phyloP scores from a whole-genome alignment of 2,113 vertebrate genomes.

The Forbesichthys papilliferus region DNA sequence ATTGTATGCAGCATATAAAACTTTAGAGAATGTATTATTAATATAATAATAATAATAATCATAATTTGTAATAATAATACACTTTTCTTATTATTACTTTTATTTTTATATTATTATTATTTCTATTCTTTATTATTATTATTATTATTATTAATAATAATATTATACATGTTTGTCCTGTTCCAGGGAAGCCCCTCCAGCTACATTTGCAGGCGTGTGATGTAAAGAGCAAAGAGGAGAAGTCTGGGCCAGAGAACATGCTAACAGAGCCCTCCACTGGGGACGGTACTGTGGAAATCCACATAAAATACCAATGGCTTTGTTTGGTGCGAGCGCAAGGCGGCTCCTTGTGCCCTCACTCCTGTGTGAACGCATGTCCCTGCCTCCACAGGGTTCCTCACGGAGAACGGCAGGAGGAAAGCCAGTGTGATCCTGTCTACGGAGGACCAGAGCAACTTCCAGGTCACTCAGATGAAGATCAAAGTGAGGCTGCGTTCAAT shows the following conservation, averaged over 20 bases:
- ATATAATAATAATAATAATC: no score
- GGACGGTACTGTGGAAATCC: slow-evolving; percentile 80
- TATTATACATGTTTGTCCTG: not conserved
- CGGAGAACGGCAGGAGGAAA: slow-evolving; percentile 90
- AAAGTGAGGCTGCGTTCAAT: slow-evolving; percentile 77
- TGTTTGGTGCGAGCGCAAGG: not conserved
- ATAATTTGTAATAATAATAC: no score
- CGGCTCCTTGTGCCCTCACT: not conserved
- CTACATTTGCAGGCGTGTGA: slow-evolving; percentile 92
- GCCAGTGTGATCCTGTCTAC: slow-evolving; percentile 93
- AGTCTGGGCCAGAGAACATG: slow-evolving; percentile 94
- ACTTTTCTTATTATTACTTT: no score
- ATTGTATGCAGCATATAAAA: no score
- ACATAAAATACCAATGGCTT: not conserved
- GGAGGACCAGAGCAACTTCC: slow-evolving; percentile 88
- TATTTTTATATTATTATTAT: no score
- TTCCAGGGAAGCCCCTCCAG: slow-evolving; percentile 87
- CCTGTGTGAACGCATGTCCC: not conserved
- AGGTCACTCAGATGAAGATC: slow-evolving; percentile 94
- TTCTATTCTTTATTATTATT: no score
- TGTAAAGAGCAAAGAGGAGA: slow-evolving; percentile 96
- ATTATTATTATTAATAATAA: no score
- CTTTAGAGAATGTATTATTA: no score
- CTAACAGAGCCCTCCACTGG: slow-evolving; percentile 87
- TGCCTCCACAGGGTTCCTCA: slow-evolving; percentile 86